Evolutionary conservation across 1,140 invertebrate species (phyloP).

Genomic region (Mesaphorura yosii): DNA sequence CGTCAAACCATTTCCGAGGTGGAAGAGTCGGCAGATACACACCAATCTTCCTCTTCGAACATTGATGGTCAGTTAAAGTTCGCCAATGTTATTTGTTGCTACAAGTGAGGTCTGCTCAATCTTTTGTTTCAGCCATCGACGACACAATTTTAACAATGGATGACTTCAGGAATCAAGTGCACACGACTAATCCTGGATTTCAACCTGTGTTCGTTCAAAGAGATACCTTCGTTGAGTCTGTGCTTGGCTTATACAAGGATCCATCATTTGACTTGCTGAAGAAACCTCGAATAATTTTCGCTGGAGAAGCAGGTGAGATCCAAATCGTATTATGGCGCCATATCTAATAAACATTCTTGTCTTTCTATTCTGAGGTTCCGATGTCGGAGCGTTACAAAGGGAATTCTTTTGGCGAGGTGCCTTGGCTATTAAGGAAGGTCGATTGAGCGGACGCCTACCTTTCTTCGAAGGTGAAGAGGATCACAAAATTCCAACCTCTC

Average conservation of each 20-base stretch:
- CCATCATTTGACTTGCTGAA: not conserved
- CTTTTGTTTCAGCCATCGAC: not conserved
- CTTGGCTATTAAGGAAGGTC: not conserved
- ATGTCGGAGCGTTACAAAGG: slow-evolving; percentile 5
- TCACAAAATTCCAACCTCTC: not conserved
- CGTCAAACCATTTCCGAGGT: not conserved
- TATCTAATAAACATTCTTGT: not conserved
- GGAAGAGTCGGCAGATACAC: not conserved
- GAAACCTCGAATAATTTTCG: slow-evolving; percentile 1
- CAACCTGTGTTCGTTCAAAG: not conserved
- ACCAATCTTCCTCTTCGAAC: too few species aligned
- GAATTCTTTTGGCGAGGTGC: slow-evolving; percentile 5
- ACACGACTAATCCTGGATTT: not conserved
- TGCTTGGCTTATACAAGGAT: slow-evolving; percentile 8
- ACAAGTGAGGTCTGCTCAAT: not conserved
- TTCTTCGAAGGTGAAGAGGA: slow-evolving; percentile 7
- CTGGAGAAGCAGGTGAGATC: slow-evolving; percentile 2
- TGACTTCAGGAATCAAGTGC: not conserved
- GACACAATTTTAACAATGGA: slow-evolving; percentile 1
- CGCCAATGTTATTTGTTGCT: not conserved
- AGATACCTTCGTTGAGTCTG: slow-evolving; percentile 1
- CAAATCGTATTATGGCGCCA: not conserved
- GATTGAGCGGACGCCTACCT: not conserved
- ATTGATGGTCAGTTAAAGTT: not conserved
- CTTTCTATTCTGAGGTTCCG: not conserved